Conservation (phyloP, 2,888 invertebrate species). For the Nephrotoma flavescens region DNA sequence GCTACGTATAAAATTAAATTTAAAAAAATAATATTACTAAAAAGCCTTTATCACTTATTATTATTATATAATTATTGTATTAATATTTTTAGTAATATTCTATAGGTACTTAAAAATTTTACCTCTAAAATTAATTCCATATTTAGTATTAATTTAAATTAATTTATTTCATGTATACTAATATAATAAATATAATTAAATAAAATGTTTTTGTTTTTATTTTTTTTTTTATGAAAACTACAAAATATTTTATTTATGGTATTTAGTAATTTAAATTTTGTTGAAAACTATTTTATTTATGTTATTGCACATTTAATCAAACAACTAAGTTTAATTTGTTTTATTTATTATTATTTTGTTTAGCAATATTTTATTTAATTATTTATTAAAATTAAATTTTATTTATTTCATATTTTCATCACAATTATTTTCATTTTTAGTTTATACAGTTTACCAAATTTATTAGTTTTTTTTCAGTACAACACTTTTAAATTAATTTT, state of each 20-base stretch:
- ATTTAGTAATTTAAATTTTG: neutral
- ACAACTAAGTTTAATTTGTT: neutral
- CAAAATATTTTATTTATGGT: neutral
- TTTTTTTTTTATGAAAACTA: neutral
- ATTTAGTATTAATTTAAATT: neutral
- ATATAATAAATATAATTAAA: neutral
- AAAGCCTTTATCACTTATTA: too few species aligned
- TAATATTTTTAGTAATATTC: too few species aligned
- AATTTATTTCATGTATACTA: neutral
- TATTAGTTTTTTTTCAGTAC: neutral
- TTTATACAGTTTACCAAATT: neutral
- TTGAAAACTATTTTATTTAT: neutral
- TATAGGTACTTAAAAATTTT: neutral
- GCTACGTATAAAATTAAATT: too few species aligned
- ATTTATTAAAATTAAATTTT: neutral
- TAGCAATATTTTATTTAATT: neutral
- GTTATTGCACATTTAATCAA: neutral
- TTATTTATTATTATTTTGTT: neutral
- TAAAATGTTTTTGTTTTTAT: neutral
- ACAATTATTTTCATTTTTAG: neutral
- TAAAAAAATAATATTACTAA: too few species aligned
- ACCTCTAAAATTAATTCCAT: neutral
- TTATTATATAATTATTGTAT: too few species aligned
- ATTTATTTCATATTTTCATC: neutral
- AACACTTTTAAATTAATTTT: neutral